A percentile compares a stretch with the other conserved stretches of the same genome.
Conservation (phyloP, 2,797 vertebrate species). For the Cossypha dichroa region DNA sequence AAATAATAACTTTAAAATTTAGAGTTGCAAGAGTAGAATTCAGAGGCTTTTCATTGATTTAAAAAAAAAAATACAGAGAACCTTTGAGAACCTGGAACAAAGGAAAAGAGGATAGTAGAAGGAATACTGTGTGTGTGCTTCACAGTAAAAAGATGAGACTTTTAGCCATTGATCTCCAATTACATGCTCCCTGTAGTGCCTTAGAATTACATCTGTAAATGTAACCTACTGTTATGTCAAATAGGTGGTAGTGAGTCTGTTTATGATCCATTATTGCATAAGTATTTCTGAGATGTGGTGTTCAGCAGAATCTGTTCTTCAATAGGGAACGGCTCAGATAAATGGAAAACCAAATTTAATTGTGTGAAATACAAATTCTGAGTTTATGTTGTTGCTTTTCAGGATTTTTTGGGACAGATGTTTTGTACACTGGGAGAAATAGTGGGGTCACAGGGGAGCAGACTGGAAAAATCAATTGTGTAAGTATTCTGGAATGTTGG, state of each 20-base stretch:
- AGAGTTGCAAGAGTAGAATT: not conserved
- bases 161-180: not conserved
- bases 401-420: slow-evolving; percentile 98
- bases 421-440: slow-evolving; percentile 96
- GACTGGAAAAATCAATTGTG: slow-evolving; percentile 90
- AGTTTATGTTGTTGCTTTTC: slow-evolving; percentile 49
- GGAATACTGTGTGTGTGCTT: not conserved
- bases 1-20: not conserved
- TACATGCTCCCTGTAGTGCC: not conserved
- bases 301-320: not conserved
- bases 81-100: not conserved
- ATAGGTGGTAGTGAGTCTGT: not conserved
- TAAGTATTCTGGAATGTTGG: slow-evolving; percentile 77
- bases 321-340: not conserved
- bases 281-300: not conserved
- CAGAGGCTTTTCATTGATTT: not conserved
- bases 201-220: not conserved
- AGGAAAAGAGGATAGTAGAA: not conserved
- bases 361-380: not conserved
- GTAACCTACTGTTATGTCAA: not conserved
- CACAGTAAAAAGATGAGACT: not conserved
- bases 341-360: not conserved
- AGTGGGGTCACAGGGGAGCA: slow-evolving; percentile 92
- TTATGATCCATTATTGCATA: not conserved
- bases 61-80: not conserved